These are phyloP conservation scores for Fringilla coelebs DNA, from an alignment of 2,797 vertebrate species.

Conservation along the genomic window DNA sequence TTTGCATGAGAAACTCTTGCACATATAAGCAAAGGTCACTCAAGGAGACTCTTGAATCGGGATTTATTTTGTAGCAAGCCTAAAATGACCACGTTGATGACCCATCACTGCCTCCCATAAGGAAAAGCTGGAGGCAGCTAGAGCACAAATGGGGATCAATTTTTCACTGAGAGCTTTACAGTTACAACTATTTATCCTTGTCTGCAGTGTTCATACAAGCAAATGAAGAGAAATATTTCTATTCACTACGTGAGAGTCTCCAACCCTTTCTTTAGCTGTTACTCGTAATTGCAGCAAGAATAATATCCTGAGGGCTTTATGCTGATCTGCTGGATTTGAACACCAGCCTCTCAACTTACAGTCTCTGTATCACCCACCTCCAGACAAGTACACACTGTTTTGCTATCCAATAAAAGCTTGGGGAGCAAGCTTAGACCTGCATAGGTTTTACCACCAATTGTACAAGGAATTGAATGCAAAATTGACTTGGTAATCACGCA, in stretches of 20 bases:
- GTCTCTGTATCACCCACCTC: background rate
- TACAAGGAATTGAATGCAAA: background rate
- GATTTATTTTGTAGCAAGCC: background rate
- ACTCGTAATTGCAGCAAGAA: conserved; percentile 28
- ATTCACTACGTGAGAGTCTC: background rate
- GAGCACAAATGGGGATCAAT: background rate
- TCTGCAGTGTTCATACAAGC: background rate
- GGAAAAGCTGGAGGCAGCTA: background rate
- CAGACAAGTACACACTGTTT: background rate
- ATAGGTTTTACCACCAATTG: background rate
- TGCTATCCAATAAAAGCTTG: background rate
- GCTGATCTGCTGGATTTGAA: conserved; percentile 27
- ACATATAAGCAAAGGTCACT: background rate
- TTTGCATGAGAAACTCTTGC: background rate
- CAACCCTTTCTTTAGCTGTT: background rate
- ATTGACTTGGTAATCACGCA: background rate
- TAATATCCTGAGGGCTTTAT: conserved; percentile 37
- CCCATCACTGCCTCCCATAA: background rate
- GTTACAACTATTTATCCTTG: background rate
- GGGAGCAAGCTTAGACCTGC: background rate
- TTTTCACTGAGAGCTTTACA: background rate
- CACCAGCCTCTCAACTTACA: background rate
- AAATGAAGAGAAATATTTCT: background rate
- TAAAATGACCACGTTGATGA: background rate
- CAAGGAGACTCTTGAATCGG: background rate